Base-by-base conservation (phyloP, 2,797 vertebrate genomes). In the Decapterus maruadsi region DNA sequence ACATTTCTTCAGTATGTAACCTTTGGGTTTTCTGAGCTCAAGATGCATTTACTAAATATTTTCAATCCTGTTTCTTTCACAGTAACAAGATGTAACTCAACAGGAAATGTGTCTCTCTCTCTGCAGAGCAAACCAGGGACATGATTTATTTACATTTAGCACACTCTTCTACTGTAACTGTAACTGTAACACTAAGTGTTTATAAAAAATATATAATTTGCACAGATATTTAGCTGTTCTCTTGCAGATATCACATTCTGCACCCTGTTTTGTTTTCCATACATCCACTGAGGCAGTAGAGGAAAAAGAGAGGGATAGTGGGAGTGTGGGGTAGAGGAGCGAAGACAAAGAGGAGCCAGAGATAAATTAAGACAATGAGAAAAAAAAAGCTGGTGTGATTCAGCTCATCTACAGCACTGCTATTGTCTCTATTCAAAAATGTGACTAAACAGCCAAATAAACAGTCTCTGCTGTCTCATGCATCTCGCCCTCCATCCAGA, bases 351-450 rank as follows among this genome's bases (percentile, higher is more conserved):
- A 38, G 55, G 22, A 68, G 77, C 1, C 3, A 72, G 57, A 67
- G 58, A 88, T 65, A 75, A 78, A 78, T 63, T 63, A 50, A 72
- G 51, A 81, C 62, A 72, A 69, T 62, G 56, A 72, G 54, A 26
- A 29, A 65, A 72, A 65, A 72, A 56, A 80, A 61, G n/a, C 59
- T 53, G 29, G 56, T 42, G 48, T 67, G 57, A 81, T 68, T 76
- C 42, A 61, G 72, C 75, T 74, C 31, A 43, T 84, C 66, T 68
- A 61, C 57, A 48, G 59, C 62, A 59, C 53, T 55, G 63, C 65
- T 57, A 67, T 68, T 75, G 68, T 77, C 68, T 71, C 40, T 42
- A 61, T 72, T 81, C 16, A 76, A 77, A 75, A 67, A 69, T 56
- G 16, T 51, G 46, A 87, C 34, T 60, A 51, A 68, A 72, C 46